Conservation (phyloP, 1,140 invertebrate species). For the Drosophila nigromelanica region DNA sequence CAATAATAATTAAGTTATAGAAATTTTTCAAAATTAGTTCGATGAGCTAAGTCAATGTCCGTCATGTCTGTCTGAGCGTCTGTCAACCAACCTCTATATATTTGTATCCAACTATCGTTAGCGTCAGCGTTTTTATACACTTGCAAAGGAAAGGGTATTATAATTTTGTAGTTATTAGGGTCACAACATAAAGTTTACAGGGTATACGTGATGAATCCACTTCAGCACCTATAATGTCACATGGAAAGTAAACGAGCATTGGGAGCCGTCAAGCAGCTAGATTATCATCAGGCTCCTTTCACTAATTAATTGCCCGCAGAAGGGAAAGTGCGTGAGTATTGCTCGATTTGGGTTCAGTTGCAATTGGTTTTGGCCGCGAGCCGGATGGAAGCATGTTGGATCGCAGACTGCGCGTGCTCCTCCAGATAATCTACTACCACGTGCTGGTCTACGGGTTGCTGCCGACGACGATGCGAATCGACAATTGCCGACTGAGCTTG, state of each 20-base stretch:
- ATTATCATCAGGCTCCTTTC: slow-evolving; percentile 18
- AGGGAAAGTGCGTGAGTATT: not conserved
- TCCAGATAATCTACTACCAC: slow-evolving; percentile 46
- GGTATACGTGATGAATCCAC: not conserved
- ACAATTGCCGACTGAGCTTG: not conserved
- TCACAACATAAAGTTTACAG: too few species aligned
- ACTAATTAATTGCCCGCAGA: slow-evolving; percentile 22
- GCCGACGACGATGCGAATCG: slow-evolving; percentile 35
- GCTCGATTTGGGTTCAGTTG: not conserved
- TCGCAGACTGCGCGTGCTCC: slow-evolving; percentile 23
- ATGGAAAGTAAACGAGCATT: not conserved
- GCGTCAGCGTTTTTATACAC: too few species aligned
- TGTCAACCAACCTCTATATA: too few species aligned
- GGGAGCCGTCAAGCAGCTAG: not conserved
- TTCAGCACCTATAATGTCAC: not conserved
- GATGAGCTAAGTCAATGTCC: too few species aligned
- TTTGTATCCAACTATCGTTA: too few species aligned
- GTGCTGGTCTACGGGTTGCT: slow-evolving; percentile 44
- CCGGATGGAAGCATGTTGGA: slow-evolving; percentile 49
- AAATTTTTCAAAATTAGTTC: too few species aligned
- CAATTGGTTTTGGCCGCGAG: not conserved
- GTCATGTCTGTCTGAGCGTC: too few species aligned
- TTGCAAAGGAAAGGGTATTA: too few species aligned
- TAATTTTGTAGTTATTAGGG: too few species aligned
- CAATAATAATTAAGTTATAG: too few species aligned